These are phyloP conservation scores for Sebastes itinus DNA, from an alignment of 2,797 vertebrate species.

Conservation along the genomic window DNA sequence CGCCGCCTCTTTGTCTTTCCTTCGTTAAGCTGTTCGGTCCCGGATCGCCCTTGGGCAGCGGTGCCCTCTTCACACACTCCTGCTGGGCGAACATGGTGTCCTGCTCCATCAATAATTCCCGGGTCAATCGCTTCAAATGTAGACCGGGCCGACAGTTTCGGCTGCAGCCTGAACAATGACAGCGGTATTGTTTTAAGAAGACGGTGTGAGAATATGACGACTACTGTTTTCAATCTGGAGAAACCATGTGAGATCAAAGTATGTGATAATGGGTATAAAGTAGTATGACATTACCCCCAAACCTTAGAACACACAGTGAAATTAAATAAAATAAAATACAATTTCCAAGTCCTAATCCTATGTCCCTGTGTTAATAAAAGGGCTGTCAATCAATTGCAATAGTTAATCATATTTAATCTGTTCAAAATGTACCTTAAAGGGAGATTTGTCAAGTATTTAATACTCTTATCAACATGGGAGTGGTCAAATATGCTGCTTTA, in stretches of 20 bases:
- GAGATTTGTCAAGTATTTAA: no score
- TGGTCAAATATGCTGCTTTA: no score
- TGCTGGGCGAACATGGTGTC: constrained; percentile 63
- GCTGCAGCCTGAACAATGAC: neutral
- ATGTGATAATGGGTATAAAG: neutral
- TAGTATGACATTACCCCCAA: neutral
- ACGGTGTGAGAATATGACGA: neutral
- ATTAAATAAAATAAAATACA: neutral
- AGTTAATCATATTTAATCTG: no score
- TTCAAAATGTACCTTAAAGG: no score
- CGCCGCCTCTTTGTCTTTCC: constrained; percentile 23
- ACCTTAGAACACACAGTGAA: neutral
- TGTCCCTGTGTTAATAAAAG: neutral
- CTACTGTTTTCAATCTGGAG: neutral
- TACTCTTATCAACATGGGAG: no score
- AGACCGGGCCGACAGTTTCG: neutral
- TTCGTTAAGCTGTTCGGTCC: constrained; percentile 28
- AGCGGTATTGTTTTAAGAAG: constrained; percentile 29
- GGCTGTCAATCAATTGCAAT: no score
- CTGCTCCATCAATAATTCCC: constrained; percentile 76
- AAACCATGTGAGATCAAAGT: neutral
- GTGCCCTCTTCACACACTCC: constrained; percentile 59
- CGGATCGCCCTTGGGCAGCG: constrained; percentile 18
- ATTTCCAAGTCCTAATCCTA: neutral
- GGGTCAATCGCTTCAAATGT: constrained; percentile 46